Conservation (phyloP, 2,797 vertebrate species). For the Spinibarbus caldwelli region DNA sequence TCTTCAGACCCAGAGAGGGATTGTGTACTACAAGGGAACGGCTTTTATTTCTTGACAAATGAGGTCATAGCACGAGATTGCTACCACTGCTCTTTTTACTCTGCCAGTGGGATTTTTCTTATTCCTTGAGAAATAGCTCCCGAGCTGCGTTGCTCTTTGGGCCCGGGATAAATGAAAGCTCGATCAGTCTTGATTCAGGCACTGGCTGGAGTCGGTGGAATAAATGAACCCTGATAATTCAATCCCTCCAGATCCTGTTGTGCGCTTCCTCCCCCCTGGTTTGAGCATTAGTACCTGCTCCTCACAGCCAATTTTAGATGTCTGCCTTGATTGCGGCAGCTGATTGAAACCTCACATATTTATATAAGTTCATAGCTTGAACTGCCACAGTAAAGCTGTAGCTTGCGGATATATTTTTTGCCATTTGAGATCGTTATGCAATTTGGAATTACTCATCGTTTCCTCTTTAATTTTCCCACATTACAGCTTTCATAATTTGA, state of each 20-base stretch:
- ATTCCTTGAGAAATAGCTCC: conserved; percentile 53
- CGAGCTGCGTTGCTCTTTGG: conserved; percentile 53
- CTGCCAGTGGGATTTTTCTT: conserved; percentile 60
- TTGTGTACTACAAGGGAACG: conserved; percentile 55
- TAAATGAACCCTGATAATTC: conserved; percentile 71
- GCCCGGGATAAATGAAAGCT: conserved; percentile 57
- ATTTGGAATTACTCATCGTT: neutral
- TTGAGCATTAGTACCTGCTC: conserved; percentile 59
- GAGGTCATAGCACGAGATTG: conserved; percentile 61
- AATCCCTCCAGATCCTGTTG: conserved; percentile 66
- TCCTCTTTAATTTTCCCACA: conserved; percentile 19
- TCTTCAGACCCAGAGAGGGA: conserved; percentile 40
- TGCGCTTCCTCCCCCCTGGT: conserved; percentile 60
- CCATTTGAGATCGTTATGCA: conserved; percentile 3
- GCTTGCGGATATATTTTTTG: neutral
- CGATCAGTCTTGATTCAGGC: conserved; percentile 72
- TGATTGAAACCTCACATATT: conserved; percentile 49
- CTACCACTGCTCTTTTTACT: conserved; percentile 52
- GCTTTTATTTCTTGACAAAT: conserved; percentile 63
- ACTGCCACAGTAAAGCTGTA: neutral
- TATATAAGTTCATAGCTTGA: conserved; percentile 36
- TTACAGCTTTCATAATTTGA: conserved; percentile 30
- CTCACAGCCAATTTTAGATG: conserved; percentile 69
- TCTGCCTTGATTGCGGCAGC: conserved; percentile 65
- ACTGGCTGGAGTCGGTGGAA: conserved; percentile 65